These are phyloP conservation scores for silkworm (Bombyx mori) DNA, from an alignment of 1,140 invertebrate genomes.

Conservation along the genomic window DNA sequence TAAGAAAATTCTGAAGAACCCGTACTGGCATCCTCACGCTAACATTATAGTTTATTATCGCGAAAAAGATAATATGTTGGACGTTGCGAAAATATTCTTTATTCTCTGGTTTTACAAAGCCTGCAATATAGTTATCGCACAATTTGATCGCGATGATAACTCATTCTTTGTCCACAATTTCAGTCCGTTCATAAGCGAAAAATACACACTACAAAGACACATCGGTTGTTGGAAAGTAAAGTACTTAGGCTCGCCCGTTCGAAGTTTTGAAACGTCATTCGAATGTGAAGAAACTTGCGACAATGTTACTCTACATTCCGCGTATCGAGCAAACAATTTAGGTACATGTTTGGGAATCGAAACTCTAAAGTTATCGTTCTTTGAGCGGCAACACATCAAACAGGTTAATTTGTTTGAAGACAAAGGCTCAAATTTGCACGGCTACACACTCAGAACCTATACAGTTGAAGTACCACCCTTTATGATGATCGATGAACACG, in stretches of 20 bases:
- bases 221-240: constrained; percentile 45
- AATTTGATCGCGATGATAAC: constrained; percentile 27
- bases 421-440: constrained; percentile 45
- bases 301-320: constrained; percentile 43
- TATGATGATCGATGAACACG: constrained; percentile 29
- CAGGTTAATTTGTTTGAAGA: constrained; percentile 39
- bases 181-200: constrained; percentile 39
- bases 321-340: constrained; percentile 34
- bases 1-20: constrained; percentile 22
- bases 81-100: constrained; percentile 42
- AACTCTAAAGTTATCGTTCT: constrained; percentile 25
- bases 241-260: constrained; percentile 37
- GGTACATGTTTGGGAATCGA: constrained; percentile 52
- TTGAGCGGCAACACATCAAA: constrained; percentile 14
- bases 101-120: constrained; percentile 45
- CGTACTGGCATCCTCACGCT: constrained; percentile 48
- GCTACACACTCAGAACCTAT: constrained; percentile 35
- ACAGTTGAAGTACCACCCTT: constrained; percentile 46
- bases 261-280: constrained; percentile 31
- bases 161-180: constrained; percentile 28
- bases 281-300: constrained; percentile 40
- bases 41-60: constrained; percentile 45
- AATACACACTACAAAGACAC: constrained; percentile 28
- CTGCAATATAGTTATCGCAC: constrained; percentile 40
- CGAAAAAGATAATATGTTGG: constrained; percentile 11